Base-by-base conservation (phyloP, 2,113 vertebrate genomes). In the Ameiurus melas region DNA sequence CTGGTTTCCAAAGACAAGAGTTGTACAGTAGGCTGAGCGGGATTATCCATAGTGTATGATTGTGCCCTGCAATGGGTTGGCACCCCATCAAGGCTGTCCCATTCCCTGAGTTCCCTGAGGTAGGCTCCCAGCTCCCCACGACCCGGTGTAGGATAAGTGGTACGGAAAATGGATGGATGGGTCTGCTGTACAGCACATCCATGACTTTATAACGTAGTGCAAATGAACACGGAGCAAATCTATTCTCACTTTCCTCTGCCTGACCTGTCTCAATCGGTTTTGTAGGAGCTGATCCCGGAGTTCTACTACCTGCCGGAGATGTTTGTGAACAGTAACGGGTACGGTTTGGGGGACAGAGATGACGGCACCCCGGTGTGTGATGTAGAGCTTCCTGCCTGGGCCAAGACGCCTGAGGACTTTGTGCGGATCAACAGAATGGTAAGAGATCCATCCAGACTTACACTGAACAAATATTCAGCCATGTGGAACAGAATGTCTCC, bases 271-370 rank as follows among this genome's bases (percentile, higher is more conserved):
- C 55, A 89, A 0, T 86, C 60, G 87, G 60, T 33, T 33, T 71
- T 2, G 2, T 92, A 99, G 98, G 98, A 99, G 78, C 95, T 99
- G 91, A 98, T 97, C 92, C 98, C 98, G 22, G 98, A 99, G 93
- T 99, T 99, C 95, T 99, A 97, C 94, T 99, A 99, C 93, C 96
- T 99, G 75, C 98, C 98, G 0, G 98, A 99, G 94, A 99, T 99
- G 98, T 98, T 99, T 92, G 97, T 98, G 91, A 99, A 99, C 96
- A 98, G 95, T 89, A 99, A 98, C 43, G 96, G 95, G 51, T 99
- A 98, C 92, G 96, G 96, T 89, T 94, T 99, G 83, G 98, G 98
- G 10, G 93, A 97, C 92, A 94, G 97, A 90, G 97, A 98, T 89
- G 98, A 98, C 88, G 94, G 97, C 82, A 92, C 91, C 39, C 94